Percentiles rank a stretch among this genome's conserved stretches.
phyloP scores from a whole-genome alignment of 2,888 invertebrate genomes.

The Pasiphila rectangulata region DNA sequence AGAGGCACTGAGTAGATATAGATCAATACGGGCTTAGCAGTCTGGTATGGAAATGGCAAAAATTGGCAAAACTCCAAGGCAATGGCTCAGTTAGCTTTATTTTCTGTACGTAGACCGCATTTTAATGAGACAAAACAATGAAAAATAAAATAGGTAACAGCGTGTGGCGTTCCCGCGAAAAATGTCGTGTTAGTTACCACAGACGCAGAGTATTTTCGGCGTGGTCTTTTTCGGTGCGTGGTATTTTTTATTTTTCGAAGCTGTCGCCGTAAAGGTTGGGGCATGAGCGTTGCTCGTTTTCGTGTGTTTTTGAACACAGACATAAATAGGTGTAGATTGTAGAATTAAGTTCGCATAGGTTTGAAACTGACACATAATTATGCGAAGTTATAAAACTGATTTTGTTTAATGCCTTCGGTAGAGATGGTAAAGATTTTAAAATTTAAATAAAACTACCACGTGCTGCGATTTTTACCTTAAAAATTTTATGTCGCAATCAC shows the following conservation, averaged over 20 bases:
- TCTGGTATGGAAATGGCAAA: conserved; percentile 54
- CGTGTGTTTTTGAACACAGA: not conserved
- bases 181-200: conserved; percentile 13
- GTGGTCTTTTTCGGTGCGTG: conserved; percentile 8
- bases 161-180: conserved; percentile 22
- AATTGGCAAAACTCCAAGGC: conserved; percentile 65
- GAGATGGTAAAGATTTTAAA: too few species aligned
- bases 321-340: too few species aligned
- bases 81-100: conserved; percentile 52
- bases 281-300: not conserved
- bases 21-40: conserved; percentile 35
- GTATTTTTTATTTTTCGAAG: conserved; percentile 4
- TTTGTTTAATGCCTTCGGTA: too few species aligned
- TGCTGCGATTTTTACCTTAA: too few species aligned
- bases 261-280: not conserved
- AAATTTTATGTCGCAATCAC: too few species aligned
- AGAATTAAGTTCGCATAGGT: too few species aligned
- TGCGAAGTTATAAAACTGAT: too few species aligned
- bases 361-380: too few species aligned
- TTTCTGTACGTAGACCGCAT: conserved; percentile 64
- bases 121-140: conserved; percentile 52
- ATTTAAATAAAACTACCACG: too few species aligned
- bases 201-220: conserved; percentile 1
- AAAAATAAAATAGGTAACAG: conserved; percentile 31
- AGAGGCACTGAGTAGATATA: conserved; percentile 19